phyloP scores from a whole-genome alignment of 2,888 invertebrate species.

The Ganaspis brasiliensis region DNA sequence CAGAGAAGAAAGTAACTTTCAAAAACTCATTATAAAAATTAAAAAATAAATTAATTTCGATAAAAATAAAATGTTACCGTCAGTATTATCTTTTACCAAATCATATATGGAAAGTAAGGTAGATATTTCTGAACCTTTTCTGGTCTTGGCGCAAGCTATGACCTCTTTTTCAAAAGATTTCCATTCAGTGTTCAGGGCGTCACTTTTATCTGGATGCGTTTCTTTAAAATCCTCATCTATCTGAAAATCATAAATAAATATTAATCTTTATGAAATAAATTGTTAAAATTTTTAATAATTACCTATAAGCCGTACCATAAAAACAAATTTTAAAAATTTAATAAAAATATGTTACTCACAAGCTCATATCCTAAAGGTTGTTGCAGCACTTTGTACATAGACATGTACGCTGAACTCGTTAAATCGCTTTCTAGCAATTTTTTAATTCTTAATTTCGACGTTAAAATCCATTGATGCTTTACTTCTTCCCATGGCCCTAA shows the following conservation, averaged over 20 bases:
- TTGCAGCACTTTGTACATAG: not conserved
- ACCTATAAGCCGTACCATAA: not conserved
- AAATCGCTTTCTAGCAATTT: not conserved
- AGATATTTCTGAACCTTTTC: not conserved
- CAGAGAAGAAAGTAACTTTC: too few relatives aligned
- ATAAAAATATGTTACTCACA: not conserved
- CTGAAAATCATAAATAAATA: not conserved
- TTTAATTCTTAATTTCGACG: not conserved
- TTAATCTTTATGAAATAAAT: not conserved
- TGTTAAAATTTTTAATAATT: not conserved
- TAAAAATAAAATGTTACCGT: too few relatives aligned
- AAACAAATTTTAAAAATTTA: not conserved
- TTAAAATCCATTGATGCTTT: not conserved
- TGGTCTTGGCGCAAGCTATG: not conserved
- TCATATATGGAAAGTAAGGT: not conserved
- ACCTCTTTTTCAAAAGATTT: constrained; percentile 1
- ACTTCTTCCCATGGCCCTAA: not conserved
- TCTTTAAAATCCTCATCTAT: not conserved
- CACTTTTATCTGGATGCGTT: not conserved
- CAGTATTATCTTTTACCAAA: not conserved
- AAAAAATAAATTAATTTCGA: too few relatives aligned
- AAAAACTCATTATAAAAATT: too few relatives aligned
- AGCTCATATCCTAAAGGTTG: constrained; percentile 6
- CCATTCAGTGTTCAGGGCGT: not conserved
- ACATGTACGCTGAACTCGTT: not conserved